Conservation (phyloP, 2,888 invertebrate genomes). For the Drosophila paranaensis region DNA sequence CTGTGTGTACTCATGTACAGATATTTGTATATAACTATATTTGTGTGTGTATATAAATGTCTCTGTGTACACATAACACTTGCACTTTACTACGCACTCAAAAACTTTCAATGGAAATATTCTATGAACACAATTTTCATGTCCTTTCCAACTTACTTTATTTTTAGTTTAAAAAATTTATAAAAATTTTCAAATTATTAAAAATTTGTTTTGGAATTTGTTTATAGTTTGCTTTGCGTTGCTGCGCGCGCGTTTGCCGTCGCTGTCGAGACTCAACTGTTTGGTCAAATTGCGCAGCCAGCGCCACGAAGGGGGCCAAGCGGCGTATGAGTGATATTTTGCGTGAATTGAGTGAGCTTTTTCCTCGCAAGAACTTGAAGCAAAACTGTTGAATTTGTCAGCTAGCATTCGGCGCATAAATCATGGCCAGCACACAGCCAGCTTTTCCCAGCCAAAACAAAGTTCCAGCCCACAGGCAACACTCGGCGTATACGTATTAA, state of each 20-base stretch:
- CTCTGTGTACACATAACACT: background rate
- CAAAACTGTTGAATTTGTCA: conserved; percentile 31
- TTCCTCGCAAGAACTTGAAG: background rate
- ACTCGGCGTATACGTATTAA: conserved; percentile 2
- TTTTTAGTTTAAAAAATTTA: background rate
- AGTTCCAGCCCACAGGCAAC: conserved; percentile 30
- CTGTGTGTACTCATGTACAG: conserved; percentile 5
- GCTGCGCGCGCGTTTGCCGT: conserved; percentile 70
- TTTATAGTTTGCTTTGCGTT: conserved; percentile 28
- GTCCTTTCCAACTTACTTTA: conserved; percentile 33
- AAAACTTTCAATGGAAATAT: background rate
- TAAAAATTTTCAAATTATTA: background rate
- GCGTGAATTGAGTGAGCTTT: conserved; percentile 54
- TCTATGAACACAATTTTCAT: background rate
- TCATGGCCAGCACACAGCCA: conserved; percentile 9
- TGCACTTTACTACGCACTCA: conserved; percentile 3
- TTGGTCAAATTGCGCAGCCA: conserved; percentile 70
- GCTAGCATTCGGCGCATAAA: conserved; percentile 20
- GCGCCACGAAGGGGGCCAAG: conserved; percentile 50
- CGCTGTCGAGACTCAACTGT: conserved; percentile 74
- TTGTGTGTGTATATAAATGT: background rate
- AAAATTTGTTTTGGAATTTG: conserved; percentile 17
- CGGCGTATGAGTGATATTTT: conserved; percentile 78
- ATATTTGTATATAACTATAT: background rate
- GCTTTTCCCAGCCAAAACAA: conserved; percentile 14